Base-by-base conservation (phyloP, 2,888 invertebrate genomes). In the Melanostoma mellinum region DNA sequence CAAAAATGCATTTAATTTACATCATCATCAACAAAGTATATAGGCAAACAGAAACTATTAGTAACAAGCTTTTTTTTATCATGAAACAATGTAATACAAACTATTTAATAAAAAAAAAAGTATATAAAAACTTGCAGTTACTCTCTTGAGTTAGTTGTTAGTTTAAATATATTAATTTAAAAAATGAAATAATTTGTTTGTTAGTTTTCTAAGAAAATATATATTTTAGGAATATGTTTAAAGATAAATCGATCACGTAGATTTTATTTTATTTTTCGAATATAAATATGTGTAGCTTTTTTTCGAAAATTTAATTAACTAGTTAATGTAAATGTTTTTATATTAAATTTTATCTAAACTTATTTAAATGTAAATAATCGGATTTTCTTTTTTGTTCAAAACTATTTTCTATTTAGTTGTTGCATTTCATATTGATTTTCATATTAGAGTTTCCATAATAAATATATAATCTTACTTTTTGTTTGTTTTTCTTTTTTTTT, bases 321-420 rank as follows among this genome's bases (percentile, higher is more conserved):
- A 78, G 63, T 73, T 55, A 32, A 67, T 77, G 42, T 69, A 73
- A 77, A 77, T 20, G 50, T 52, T 53, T 82, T 73, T 52, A 53
- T 50, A 82, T 78, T 69, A 61, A 74, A 78, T 56, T 55, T 78
- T 68, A 69, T 78, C 68, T 73, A 80, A 76, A 69, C 65, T 80
- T 71, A 82, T 77, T 61, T 78, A 56, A 78, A 82, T 82, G 82
- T 82, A 82, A 82, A 82, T 82, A 82, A 82, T 69, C 73, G 68
- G 73, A 73, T 63, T 72, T 72, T 67, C n/a, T 20, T 20, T 20
- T 82, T 68, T 82, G 81, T 82, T 82, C 72, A 82, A 77, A 77
- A 68, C 38, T 71, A 53, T 38, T 75, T 65, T 74, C 56, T 82
- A 56, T 48, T 53, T 73, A 72, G 61, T 69, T 75, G 63, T 77